Evolutionary conservation across 2,797 vertebrate species (phyloP), one percentile per base, ranked within the genome.

Genomic region (Graptemys geographica): DNA sequence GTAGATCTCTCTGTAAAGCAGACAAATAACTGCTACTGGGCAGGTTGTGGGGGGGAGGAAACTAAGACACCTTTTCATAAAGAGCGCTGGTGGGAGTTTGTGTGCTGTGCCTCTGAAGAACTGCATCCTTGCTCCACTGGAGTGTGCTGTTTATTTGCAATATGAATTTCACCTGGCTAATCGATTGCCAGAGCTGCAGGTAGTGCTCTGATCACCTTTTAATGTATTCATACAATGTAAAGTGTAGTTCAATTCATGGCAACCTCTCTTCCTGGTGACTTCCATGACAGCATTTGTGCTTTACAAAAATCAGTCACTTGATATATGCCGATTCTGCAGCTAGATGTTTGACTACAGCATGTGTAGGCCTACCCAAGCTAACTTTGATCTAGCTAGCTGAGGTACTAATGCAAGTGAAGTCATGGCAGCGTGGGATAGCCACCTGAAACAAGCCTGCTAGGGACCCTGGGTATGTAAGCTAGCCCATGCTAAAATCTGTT

Each of bases 221-320:
- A 41, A 27, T 1, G 57, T 18, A 11, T n/a, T 3, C 2, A 5
- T 1, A 7, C 18, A 28, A 13, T 2, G 47, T n/a, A 12, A 11
- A 3, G 11, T n/a, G 15, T 59, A 37, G 81, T 2, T 11, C 53
- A 27, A 5, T 25, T n/a, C 25, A 18, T 23, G 55, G 79, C 74
- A 28, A n/a, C 5, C 33, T 37, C 33, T 8, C 57, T 56, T n/a
- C 55, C 9, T 8, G 4, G 5, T 0, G 11, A 37, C 28, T 12
- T 52, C 0, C 0, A 8, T 0, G 0, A 69, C 21, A 33, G 62
- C 10, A n/a, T 47, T 31, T 2, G 0, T 7, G n/a, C 1, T n/a
- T 88, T 16, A 55, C 74, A 55, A 37, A 44, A 11, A 12, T 53
- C 31, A 2, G 1, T 5, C 37, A 6, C 33, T 69, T 21, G 62